A percentile compares a stretch with the other conserved stretches of the same genome.
phyloP scores from a whole-genome alignment of 2,888 invertebrate genomes.

The Drosophila melanosoma region DNA sequence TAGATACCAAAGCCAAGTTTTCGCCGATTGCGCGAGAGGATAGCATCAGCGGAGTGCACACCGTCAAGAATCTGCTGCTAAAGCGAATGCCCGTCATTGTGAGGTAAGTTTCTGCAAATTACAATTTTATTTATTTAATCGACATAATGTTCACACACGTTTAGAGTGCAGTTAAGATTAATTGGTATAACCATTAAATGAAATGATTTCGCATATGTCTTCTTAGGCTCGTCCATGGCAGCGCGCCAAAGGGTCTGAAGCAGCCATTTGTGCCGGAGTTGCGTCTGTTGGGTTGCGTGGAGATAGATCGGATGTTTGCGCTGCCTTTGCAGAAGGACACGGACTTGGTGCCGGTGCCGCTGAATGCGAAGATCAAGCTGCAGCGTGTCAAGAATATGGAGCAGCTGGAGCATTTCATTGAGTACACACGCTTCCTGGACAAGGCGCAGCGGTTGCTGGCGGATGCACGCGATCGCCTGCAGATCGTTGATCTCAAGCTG shows the following conservation, averaged over 20 bases:
- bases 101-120: slow-evolving; percentile 84
- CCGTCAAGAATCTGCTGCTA: slow-evolving; percentile 93
- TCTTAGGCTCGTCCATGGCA: slow-evolving; percentile 92
- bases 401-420: slow-evolving; percentile 90
- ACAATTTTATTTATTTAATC: background rate
- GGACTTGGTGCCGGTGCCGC: slow-evolving; percentile 92
- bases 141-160: background rate
- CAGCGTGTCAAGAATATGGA: slow-evolving; percentile 93
- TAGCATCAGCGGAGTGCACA: slow-evolving; percentile 97
- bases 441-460: slow-evolving; percentile 90
- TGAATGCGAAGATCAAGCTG: slow-evolving; percentile 94
- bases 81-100: slow-evolving; percentile 97
- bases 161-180: background rate
- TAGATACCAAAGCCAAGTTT: slow-evolving; percentile 96
- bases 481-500: slow-evolving; percentile 92
- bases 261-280: slow-evolving; percentile 94
- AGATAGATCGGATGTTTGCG: slow-evolving; percentile 93
- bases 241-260: slow-evolving; percentile 93
- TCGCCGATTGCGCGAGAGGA: slow-evolving; percentile 96
- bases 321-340: slow-evolving; percentile 93
- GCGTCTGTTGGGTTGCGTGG: slow-evolving; percentile 92
- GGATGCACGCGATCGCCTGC: slow-evolving; percentile 91
- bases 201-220: background rate
- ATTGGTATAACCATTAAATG: background rate
- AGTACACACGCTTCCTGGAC: slow-evolving; percentile 91